Evolutionary conservation across 2,888 invertebrate species (phyloP).

Genomic region (Pachydiplax longipennis): DNA sequence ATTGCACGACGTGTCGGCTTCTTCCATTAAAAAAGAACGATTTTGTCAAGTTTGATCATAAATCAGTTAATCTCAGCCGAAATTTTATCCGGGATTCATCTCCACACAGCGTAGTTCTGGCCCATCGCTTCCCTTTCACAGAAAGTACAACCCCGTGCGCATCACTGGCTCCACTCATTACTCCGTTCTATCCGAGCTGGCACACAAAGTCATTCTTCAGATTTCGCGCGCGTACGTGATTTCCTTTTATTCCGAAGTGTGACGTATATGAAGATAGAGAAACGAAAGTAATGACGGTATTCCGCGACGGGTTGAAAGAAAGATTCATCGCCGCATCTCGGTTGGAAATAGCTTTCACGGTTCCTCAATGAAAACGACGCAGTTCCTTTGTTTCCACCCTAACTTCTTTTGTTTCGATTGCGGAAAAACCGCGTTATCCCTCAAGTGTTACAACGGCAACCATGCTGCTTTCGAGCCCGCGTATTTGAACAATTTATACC

Average conservation of each 20-base stretch:
- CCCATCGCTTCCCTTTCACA: too few species aligned
- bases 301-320: not conserved
- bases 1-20: too few species aligned
- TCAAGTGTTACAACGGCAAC: not conserved
- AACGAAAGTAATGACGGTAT: not conserved
- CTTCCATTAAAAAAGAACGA: too few species aligned
- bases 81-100: too few species aligned
- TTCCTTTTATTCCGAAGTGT: not conserved
- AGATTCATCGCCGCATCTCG: not conserved
- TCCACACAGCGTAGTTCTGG: too few species aligned
- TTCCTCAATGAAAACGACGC: not conserved
- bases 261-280: not conserved
- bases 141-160: too few species aligned
- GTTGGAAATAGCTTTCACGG: not conserved
- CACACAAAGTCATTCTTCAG: too few species aligned
- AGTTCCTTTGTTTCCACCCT: not conserved
- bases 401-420: not conserved
- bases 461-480: not conserved
- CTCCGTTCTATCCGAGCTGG: too few species aligned
- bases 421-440: not conserved
- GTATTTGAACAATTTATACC: not conserved
- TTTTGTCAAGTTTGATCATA: too few species aligned
- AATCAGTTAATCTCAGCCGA: too few species aligned
- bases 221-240: not conserved
- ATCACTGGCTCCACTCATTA: too few species aligned